Evolutionary conservation across 2,888 invertebrate genomes (phyloP).

Genomic region (Nasonia oneida): DNA sequence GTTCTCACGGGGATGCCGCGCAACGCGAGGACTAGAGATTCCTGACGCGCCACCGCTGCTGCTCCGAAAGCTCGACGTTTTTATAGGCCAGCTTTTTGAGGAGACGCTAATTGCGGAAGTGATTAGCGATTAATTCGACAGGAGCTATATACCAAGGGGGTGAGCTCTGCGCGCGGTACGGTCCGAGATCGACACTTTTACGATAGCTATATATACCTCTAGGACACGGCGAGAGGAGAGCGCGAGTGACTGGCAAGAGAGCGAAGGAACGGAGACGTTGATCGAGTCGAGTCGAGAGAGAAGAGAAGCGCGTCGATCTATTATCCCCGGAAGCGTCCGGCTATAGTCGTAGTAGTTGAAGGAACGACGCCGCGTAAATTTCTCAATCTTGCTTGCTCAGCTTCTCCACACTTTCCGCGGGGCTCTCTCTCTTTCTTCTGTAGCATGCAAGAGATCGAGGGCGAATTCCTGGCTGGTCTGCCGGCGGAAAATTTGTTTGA

Average conservation of each 20-base stretch:
- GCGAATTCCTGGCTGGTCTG: not conserved
- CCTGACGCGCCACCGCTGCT: not conserved
- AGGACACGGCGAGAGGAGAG: not conserved
- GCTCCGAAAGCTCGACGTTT: constrained; percentile 21
- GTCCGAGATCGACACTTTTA: constrained; percentile 3
- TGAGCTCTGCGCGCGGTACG: too few relatives aligned
- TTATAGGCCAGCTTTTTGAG: constrained; percentile 19
- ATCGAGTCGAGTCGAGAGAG: constrained; percentile 48
- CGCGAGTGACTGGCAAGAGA: not conserved
- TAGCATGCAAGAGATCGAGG: not conserved
- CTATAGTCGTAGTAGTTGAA: not conserved
- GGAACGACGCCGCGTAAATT: constrained; percentile 48
- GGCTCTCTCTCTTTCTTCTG: not conserved
- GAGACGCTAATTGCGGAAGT: constrained; percentile 39
- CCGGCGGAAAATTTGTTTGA: constrained; percentile 27
- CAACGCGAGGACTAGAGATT: not conserved
- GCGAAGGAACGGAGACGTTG: constrained; percentile 35
- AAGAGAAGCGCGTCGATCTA: constrained; percentile 40
- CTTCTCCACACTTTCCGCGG: constrained; percentile 21
- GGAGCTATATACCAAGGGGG: not conserved
- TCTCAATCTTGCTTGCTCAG: constrained; percentile 52
- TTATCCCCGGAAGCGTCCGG: constrained; percentile 21
- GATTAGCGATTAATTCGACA: constrained; percentile 49
- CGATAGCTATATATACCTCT: not conserved
- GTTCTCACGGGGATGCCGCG: not conserved